These are phyloP conservation scores for Aromia moschata DNA, from an alignment of 2,888 invertebrate genomes.

Conservation along the genomic window DNA sequence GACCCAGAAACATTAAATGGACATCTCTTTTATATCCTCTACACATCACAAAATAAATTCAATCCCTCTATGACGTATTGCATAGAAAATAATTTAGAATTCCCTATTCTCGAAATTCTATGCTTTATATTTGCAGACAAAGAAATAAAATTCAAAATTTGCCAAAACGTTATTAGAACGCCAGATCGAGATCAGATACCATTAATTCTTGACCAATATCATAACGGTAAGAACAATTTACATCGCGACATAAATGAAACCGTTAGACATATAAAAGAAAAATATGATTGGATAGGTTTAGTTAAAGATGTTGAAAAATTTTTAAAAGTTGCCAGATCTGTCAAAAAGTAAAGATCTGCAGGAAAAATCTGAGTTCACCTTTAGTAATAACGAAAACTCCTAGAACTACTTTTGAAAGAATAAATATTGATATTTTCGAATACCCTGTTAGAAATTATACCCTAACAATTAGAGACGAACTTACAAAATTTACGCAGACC, in stretches of 20 bases:
- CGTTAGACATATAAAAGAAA: background rate
- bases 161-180: background rate
- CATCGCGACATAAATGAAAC: background rate
- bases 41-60: background rate
- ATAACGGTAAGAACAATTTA: background rate
- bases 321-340: background rate
- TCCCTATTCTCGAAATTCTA: conserved; percentile 19
- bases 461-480: background rate
- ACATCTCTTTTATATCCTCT: background rate
- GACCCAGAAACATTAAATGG: background rate
- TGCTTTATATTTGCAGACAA: conserved; percentile 26
- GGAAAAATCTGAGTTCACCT: background rate
- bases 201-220: background rate
- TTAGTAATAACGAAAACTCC: background rate
- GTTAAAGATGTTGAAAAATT: background rate
- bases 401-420: background rate
- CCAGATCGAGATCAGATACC: background rate
- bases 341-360: background rate
- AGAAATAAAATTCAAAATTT: conserved; percentile 22
- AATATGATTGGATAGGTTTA: background rate
- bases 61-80: background rate
- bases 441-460: background rate
- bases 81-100: conserved; percentile 12
- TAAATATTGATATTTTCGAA: background rate
- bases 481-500: background rate